Evolutionary conservation across 2,797 vertebrate genomes (phyloP), one percentile per base, ranked within the genome.

Genomic region (Lophotriccus pileatus): DNA sequence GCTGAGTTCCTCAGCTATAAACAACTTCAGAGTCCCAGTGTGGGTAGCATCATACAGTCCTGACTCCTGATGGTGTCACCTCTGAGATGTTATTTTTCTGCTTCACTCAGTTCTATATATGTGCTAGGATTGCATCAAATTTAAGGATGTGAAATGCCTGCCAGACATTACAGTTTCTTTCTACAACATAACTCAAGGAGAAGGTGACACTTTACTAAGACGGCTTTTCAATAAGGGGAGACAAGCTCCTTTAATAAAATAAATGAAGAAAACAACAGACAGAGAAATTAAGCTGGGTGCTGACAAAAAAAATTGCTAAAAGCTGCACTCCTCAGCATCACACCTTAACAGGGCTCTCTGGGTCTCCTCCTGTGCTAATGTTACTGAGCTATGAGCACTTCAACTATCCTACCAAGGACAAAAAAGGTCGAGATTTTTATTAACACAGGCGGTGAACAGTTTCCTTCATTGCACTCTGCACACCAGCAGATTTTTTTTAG

Each of bases 161-260:
- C 73, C 91, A 95, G 95, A 94, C 91, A 59, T 76, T 76, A 84
- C 88, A 91, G 74, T 53, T 64, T 84, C 70, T 84, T 90, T 84
- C 86, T 74, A 90, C 80, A 92, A 64, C 84, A 36, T 46, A 88
- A 88, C 73, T 93, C 43, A 79, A 86, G 87, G 89, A 91, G 94
- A 80, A 88, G 73, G 84, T 82, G 80, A 92, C 50, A 67, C 79
- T 89, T 93, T 16, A 62, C 50, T 73, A 66, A 78, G 81, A 69
- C 18, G 73, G 69, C 14, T 86, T 95, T 90, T 67, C 82, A 88
- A 67, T 81, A 86, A 13, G 41, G 55, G 34, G 66, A 92, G 87
- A 89, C 66, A 89, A 89, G 70, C 12, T 92, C 66, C 82, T 95
- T 91, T 94, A 95, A 96, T 92, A 91, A 85, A 85, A 94, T 47